Base-by-base conservation (phyloP, 2,888 invertebrate species). In the Xestia xanthographa region DNA sequence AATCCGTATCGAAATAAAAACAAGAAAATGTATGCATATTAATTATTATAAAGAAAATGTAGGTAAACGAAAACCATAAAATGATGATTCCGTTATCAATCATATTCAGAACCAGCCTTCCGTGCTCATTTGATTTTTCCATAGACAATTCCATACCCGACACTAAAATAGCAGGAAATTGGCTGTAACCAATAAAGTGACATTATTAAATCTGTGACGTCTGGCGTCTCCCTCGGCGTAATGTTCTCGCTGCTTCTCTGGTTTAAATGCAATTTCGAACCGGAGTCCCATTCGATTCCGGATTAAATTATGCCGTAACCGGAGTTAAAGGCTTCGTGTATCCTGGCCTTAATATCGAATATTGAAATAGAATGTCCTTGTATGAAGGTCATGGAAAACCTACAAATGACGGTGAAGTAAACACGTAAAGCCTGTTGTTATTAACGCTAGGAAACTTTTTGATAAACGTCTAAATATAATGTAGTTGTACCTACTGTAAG, bases 241-340 rank as follows among this genome's bases (percentile, higher is more conserved):
- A 41, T 48, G 45, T 70, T 82, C 65, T 34, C 29, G 20, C 9
- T 20, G 20, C 20, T 29, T 11, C 43, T 77, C 29, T 9, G 48
- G 45, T 38, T 82, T 58, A 26, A 79, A 79, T 78, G 43, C 58
- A 68, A 69, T 83, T 80, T n/a, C 22, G 29, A 79, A 45, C 45
- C 65, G 22, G 41, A 56, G 29, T 34, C 6, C 29, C 53, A 2
- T 66, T 60, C 26, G 53, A 66, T 66, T 78, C 53, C 60, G 34
- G 26, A 79, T 70, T 70, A 60, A 83, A 83, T 83, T 66, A 26
- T 69, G 22, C 45, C 38, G 53, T 79, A 66, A 69, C 58, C 12
- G 38, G 70, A 77, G 82, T 43, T 77, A 43, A 75, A 56, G 56
- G 48, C 11, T 48, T 65, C 26, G 26, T 43, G 43, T 75, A 48